Conservation (phyloP, 2,888 invertebrate species). For the Fragum whitleyi region DNA sequence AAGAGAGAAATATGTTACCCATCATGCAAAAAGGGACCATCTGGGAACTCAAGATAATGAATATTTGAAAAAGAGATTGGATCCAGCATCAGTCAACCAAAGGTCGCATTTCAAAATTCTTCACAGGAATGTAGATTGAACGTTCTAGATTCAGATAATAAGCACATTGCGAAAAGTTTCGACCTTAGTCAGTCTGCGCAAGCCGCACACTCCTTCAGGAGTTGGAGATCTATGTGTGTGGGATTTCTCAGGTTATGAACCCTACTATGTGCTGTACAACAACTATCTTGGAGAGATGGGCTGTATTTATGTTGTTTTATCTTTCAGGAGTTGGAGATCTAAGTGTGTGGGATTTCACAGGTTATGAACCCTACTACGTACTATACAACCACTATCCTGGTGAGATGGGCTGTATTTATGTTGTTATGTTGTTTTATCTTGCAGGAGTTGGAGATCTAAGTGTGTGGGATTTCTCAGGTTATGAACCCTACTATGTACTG, state of each 20-base stretch:
- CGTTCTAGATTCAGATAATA: too few relatives aligned
- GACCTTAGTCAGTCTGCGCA: too few relatives aligned
- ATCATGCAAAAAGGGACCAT: too few relatives aligned
- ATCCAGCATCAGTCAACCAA: too few relatives aligned
- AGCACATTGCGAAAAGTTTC: too few relatives aligned
- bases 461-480: constrained; percentile 92
- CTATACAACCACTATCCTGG: constrained; percentile 91
- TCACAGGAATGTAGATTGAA: too few relatives aligned
- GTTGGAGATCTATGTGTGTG: constrained; percentile 89
- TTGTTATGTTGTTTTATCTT: constrained; percentile 89
- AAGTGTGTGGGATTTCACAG: constrained; percentile 91
- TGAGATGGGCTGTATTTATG: constrained; percentile 88
- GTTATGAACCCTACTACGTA: constrained; percentile 89
- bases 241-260: constrained; percentile 92
- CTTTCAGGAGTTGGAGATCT: constrained; percentile 88
- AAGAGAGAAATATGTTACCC: too few relatives aligned
- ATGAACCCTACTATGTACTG: constrained; percentile 89
- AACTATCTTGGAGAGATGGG: constrained; percentile 89
- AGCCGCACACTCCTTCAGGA: too few relatives aligned
- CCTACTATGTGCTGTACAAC: constrained; percentile 89
- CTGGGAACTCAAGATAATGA: too few relatives aligned
- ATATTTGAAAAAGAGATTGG: too few relatives aligned
- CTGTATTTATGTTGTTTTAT: constrained; percentile 89
- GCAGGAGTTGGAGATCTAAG: constrained; percentile 89
- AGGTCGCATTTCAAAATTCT: too few relatives aligned